A percentile compares a stretch with the other conserved stretches of the same genome.
These are phyloP conservation scores for Harpalus rufipes DNA, from an alignment of 2,888 invertebrate genomes.

Conservation along the genomic window DNA sequence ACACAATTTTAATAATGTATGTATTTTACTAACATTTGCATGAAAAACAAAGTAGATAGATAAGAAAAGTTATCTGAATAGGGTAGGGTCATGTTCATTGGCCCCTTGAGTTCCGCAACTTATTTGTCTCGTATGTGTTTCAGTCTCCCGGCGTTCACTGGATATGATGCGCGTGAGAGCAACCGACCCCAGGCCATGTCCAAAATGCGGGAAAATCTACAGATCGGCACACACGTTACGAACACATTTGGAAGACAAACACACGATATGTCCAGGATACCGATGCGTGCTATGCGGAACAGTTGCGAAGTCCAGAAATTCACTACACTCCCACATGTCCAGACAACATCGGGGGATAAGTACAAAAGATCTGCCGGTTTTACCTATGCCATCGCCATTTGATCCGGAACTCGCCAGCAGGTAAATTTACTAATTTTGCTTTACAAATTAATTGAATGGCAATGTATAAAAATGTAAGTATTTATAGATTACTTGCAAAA, in stretches of 20 bases:
- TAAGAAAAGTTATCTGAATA: neutral
- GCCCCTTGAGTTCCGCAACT: conserved; percentile 61
- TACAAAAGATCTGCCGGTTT: conserved; percentile 93
- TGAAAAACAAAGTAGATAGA: conserved; percentile 28
- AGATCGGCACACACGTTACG: conserved; percentile 93
- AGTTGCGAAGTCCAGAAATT: conserved; percentile 94
- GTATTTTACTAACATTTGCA: conserved; percentile 45
- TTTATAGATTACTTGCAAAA: conserved; percentile 87
- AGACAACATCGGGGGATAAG: conserved; percentile 95
- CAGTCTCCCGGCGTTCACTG: conserved; percentile 88
- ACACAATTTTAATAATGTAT: conserved; percentile 10
- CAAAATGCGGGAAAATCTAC: conserved; percentile 95
- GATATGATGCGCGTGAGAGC: conserved; percentile 93
- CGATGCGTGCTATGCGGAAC: conserved; percentile 95
- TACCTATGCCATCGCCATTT: conserved; percentile 95
- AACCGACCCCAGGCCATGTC: conserved; percentile 94
- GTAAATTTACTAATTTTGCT: conserved; percentile 73
- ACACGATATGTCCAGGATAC: conserved; percentile 95
- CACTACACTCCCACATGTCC: conserved; percentile 95
- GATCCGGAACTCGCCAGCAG: conserved; percentile 93
- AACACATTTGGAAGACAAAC: conserved; percentile 95
- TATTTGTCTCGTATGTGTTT: conserved; percentile 71
- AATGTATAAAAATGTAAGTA: conserved; percentile 6
- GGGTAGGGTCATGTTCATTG: conserved; percentile 21
- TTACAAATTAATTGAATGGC: neutral